These are phyloP conservation scores for Lysiphlebus fabarum DNA, from an alignment of 1,140 invertebrate species.

Conservation along the genomic window DNA sequence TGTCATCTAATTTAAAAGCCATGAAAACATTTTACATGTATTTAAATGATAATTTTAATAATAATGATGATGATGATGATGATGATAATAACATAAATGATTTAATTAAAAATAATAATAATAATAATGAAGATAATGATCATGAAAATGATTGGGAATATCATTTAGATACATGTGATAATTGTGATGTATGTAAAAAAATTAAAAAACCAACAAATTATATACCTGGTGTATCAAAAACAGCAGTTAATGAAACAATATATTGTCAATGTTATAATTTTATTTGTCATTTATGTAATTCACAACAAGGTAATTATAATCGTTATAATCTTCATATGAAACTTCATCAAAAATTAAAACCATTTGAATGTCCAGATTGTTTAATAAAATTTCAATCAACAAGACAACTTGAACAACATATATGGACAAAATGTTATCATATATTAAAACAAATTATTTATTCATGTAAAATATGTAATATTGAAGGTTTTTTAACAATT, in stretches of 20 bases:
- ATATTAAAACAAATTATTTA: constrained; percentile 33
- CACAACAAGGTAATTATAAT: constrained; percentile 34
- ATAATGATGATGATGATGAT: too few relatives aligned
- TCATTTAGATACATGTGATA: not conserved
- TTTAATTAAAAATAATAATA: too few relatives aligned
- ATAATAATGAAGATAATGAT: constrained; percentile 16
- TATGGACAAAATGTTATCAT: constrained; percentile 47
- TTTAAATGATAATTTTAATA: too few relatives aligned
- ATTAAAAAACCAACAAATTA: constrained; percentile 37
- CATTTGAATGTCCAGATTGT: constrained; percentile 44
- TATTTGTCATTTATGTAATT: constrained; percentile 41
- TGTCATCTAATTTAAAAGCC: too few relatives aligned
- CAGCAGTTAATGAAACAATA: constrained; percentile 22
- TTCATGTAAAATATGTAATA: constrained; percentile 42
- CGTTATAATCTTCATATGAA: constrained; percentile 40
- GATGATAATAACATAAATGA: too few relatives aligned
- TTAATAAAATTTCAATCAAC: constrained; percentile 28
- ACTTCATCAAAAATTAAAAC: constrained; percentile 37
- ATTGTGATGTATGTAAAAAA: constrained; percentile 36
- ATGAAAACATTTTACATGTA: too few relatives aligned
- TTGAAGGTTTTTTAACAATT: constrained; percentile 44
- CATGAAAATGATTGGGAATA: constrained; percentile 27
- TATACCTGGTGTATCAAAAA: constrained; percentile 40
- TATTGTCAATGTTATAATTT: constrained; percentile 45
- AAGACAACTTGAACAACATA: constrained; percentile 37